Evolutionary conservation across 2,797 vertebrate species (phyloP).

Genomic region (Chaenodraco wilsoni): DNA sequence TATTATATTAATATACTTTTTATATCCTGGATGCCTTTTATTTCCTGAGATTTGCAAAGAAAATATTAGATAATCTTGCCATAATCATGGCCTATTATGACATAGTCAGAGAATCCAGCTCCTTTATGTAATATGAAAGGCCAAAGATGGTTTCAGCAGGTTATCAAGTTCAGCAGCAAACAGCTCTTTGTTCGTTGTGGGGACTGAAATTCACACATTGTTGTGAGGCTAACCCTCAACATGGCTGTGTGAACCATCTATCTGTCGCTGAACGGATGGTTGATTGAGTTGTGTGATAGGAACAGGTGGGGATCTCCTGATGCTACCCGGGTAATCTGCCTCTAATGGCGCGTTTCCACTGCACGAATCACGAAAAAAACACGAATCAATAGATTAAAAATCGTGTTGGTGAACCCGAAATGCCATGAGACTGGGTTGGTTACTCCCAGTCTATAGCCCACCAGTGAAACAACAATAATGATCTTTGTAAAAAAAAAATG

Average conservation of each 20-base stretch:
- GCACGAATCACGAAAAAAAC: too few relatives aligned
- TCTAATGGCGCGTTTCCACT: neutral
- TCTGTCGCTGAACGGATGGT: neutral
- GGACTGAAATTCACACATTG: neutral
- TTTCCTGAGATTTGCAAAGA: neutral
- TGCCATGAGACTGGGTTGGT: too few relatives aligned
- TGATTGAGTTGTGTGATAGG: neutral
- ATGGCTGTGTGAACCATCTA: neutral
- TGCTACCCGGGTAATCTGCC: conserved; percentile 33
- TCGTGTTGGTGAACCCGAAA: too few relatives aligned
- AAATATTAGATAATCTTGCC: neutral
- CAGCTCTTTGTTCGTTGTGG: neutral
- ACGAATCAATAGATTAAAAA: too few relatives aligned
- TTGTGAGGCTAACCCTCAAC: neutral
- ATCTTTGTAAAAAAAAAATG: neutral
- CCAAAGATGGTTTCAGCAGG: neutral
- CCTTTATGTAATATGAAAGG: neutral
- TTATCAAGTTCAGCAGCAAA: neutral
- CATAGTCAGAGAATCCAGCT: neutral
- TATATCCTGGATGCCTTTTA: too few relatives aligned
- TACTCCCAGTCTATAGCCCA: neutral
- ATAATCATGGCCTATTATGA: neutral
- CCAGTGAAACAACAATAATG: neutral
- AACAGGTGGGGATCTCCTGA: conserved; percentile 2
- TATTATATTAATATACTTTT: too few relatives aligned